phyloP scores from a whole-genome alignment of 2,888 invertebrate genomes.

The Malacosoma neustria region DNA sequence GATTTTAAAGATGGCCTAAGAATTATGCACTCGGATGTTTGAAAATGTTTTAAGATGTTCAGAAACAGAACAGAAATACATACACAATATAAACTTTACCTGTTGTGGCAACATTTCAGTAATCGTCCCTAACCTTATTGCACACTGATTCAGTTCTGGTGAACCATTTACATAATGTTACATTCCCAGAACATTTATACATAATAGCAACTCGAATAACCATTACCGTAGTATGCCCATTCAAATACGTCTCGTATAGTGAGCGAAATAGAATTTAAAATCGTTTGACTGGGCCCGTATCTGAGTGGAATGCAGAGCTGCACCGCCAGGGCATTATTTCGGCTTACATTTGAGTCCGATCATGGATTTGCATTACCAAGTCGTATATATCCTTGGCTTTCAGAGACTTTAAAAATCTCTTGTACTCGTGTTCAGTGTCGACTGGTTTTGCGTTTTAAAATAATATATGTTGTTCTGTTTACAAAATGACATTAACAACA shows the following conservation, averaged over 20 bases:
- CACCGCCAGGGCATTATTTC: background rate
- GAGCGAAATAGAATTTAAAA: background rate
- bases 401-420: no score
- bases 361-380: background rate
- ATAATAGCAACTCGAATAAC: constrained; percentile 2
- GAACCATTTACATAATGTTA: constrained; percentile 20
- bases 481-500: no score
- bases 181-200: constrained; percentile 17
- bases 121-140: background rate
- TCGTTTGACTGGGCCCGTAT: background rate
- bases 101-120: no score
- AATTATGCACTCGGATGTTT: no score
- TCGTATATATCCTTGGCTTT: no score
- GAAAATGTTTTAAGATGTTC: no score
- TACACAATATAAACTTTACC: no score
- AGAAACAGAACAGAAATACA: no score
- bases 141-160: background rate
- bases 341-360: background rate
- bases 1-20: no score
- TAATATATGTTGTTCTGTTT: no score
- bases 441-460: no score
- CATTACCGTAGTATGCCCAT: background rate
- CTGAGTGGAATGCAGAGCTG: background rate
- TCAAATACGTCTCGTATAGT: background rate
- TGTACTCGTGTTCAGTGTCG: no score